Evolutionary conservation across 2,113 vertebrate species (phyloP).

Genomic region (Lichenostomus cassidix): DNA sequence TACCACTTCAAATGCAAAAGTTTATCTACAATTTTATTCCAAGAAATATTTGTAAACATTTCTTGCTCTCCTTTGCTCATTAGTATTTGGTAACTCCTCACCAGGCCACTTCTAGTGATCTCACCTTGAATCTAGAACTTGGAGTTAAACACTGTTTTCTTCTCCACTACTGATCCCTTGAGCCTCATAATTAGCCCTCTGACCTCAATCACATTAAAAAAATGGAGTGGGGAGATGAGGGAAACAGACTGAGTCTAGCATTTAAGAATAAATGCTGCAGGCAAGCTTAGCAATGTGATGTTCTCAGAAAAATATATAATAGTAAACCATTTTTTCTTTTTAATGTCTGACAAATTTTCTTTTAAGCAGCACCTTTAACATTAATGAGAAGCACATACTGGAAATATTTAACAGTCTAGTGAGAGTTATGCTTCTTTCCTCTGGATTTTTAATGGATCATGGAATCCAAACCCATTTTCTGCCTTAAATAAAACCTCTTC

Average conservation of each 20-base stretch:
- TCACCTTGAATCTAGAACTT: neutral
- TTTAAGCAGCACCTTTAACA: neutral
- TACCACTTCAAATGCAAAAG: neutral
- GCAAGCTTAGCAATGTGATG: neutral
- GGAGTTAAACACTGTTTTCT: neutral
- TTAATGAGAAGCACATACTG: neutral
- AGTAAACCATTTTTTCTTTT: neutral
- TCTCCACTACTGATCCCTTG: neutral
- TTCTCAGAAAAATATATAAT: neutral
- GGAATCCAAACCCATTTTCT: neutral
- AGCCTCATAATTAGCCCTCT: neutral
- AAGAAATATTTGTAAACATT: neutral
- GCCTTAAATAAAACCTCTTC: neutral
- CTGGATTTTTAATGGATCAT: neutral
- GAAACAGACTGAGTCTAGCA: neutral
- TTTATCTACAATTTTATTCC: neutral
- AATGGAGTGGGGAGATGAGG: neutral
- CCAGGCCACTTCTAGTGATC: neutral
- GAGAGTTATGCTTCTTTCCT: neutral
- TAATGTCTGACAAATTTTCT: neutral
- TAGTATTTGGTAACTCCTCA: neutral
- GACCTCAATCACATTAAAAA: neutral
- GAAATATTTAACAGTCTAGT: neutral
- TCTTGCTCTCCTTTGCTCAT: neutral
- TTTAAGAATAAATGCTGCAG: neutral